Base-by-base conservation (phyloP, 2,113 vertebrate genomes). In the Chionodraco myersi region DNA sequence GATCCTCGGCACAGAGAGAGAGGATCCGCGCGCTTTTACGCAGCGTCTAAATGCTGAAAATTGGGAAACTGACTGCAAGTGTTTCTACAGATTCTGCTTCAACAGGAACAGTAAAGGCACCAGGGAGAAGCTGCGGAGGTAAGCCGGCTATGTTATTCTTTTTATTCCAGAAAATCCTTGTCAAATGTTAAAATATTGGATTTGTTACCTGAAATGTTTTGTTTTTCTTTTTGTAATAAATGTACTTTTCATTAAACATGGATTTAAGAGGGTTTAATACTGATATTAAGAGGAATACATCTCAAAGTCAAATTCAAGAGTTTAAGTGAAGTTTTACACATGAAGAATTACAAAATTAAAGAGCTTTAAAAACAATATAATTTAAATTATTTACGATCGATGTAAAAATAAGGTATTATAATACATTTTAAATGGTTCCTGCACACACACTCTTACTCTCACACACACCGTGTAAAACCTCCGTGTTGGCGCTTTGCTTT, bases 1-100 rank as follows among this genome's bases (percentile, higher is more conserved):
- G 89, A 91, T 70, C 78, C 88, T 70, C 82, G 76, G 84, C 88
- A 54, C 82, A 72, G 66, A 73, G 30, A 79, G 88, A 83, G 71
- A 81, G 47, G n/a, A 72, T 6, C 74, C 63, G 66, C 60, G 34
- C 75, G 10, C 4, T 80, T 81, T 89, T 79, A 84, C 79, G 83
- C 86, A 81, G 74, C 75, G 83, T 75, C 53, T 54, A 58, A 48
- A 67, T 79, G 56, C 26, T 23, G 61, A 82, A 62, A 85, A 79
- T 64, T 10, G 59, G 70, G 66, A 71, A 75, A 77, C 1, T 3
- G 18, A 59, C 68, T 79, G 52, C 36, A 69, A 70, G 69, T 75
- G 58, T 36, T 75, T 85, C 82, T 45, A 47, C 26, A 57, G 10
- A 21, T 34, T 30, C 67, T 45, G 15, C 68, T 66, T 52, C 26